Base-by-base conservation (phyloP, 2,113 vertebrate genomes). In the Columba janthina region DNA sequence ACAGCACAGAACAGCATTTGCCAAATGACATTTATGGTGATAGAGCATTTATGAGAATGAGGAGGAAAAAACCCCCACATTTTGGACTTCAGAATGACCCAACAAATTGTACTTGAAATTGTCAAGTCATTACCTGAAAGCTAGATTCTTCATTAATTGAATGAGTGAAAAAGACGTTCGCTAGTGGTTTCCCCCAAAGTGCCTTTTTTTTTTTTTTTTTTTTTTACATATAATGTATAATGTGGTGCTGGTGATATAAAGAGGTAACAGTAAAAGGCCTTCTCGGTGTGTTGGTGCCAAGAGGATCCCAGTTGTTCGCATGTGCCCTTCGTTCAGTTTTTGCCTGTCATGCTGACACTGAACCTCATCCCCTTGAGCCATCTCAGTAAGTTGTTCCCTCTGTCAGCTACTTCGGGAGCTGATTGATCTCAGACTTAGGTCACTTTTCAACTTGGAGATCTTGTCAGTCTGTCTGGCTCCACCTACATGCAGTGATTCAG, bases 381-480 rank as follows among this genome's bases (percentile, higher is more conserved):
- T 51, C 74, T 69, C 77, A n/a, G 1, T 36, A 1, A n/a, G 90
- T 28, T 28, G 70, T 79, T 91, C 78, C 74, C 95, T 85, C 90
- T 26, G 90, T 82, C 90, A 91, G 90, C 88, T 36, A 40, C 94
- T 93, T 72, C 21, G 64, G 3, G 75, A 79, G 78, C 58, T 70
- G 95, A 92, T 90, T 88, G 95, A 95, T 95, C 96, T 73, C 88
- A 15, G 90, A 28, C 92, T 75, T 31, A 57, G 96, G 96, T 96
- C 92, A 95, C 69, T 89, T 92, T 85, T 82, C 90, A 66, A 80
- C 88, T 88, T 83, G 32, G 67, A 92, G 67, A 95, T 92, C 88
- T 80, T 91, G 95, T 96, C 92, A 88, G 85, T 97, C 96, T 5
- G 79, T 90, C 95, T 96, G 92, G 95, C 96, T 97, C 95, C 95